A percentile compares a stretch with the other conserved stretches of the same genome.
These are phyloP conservation scores for Mormyrus lacerda DNA, from an alignment of 2,113 vertebrate species.

Conservation along the genomic window DNA sequence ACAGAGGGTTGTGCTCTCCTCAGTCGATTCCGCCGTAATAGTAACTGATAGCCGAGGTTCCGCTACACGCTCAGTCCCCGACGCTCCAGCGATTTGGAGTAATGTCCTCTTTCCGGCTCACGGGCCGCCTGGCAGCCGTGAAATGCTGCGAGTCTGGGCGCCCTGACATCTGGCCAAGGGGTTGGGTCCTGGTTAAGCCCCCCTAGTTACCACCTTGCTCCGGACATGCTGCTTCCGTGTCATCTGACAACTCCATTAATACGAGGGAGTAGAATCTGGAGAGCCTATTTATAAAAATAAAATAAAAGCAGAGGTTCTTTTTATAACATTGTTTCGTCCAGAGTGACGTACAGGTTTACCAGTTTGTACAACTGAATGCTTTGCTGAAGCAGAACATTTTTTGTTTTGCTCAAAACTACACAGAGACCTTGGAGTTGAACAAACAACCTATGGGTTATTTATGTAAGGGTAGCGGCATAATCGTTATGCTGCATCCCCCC, in stretches of 20 bases:
- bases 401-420: neutral
- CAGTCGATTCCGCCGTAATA: constrained; percentile 4
- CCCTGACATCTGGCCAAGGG: neutral
- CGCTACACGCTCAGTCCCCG: neutral
- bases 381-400: neutral
- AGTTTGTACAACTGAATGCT: neutral
- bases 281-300: neutral
- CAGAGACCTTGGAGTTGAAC: neutral
- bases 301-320: neutral
- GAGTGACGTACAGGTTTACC: neutral
- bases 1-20: constrained; percentile 1
- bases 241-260: neutral
- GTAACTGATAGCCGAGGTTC: neutral
- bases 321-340: neutral
- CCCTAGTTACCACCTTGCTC: neutral
- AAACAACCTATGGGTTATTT: neutral
- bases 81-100: neutral
- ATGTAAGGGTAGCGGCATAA: neutral
- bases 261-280: neutral
- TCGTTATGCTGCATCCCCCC: neutral
- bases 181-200: neutral
- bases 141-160: neutral
- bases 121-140: neutral
- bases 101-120: neutral
- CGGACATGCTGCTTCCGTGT: neutral